Base-by-base conservation (phyloP, 2,888 invertebrate species). In the Homarus gammarus region DNA sequence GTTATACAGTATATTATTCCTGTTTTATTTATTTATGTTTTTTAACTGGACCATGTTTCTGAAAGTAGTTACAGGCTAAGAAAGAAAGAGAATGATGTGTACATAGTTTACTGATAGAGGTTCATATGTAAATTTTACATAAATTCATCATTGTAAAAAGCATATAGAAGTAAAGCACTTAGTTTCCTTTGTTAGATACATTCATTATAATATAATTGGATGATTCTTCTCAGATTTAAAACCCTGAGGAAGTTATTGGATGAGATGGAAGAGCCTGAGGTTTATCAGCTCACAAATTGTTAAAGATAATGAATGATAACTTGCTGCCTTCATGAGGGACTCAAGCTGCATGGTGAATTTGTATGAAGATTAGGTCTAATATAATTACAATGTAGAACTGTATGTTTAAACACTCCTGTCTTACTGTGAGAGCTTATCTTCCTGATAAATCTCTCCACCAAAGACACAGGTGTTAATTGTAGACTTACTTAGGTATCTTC, bases 51-150 rank as follows among this genome's bases (percentile, higher is more conserved):
- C 12, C 12, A 56, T 56, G 27, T 64, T 64, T 27, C 64, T 64
- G 64, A 64, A 15, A 64, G 8, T 64, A 56, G 6, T 64, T 64
- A 64, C 64, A 64, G n/a, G 27, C 64, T 77, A 38, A 79, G 33
- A 10, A 79, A 72, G 49, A 51, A 83, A 61, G 31, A 40, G 31
- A 68, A 70, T 61, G 49, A 61, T 70, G 75, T 85, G 64, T 85
- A 77, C 22, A 77, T 85, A 85, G 84, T 85, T 36, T 61, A 61
- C 22, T 44, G 49, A 73, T 75, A 84, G 56, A 73, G 44, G 61
- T 85, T 85, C 84, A 85, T 77, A 75, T 85, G 84, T 85, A 85
- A 73, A 85, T 85, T 85, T 85, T 68, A 85, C 84, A 85, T 85
- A 75, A 85, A 77, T 27, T 77, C 84, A 85, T 85, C 84, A 85